Conservation (phyloP, 1,140 invertebrate genomes). For the Ditylenchus dipsaci region DNA sequence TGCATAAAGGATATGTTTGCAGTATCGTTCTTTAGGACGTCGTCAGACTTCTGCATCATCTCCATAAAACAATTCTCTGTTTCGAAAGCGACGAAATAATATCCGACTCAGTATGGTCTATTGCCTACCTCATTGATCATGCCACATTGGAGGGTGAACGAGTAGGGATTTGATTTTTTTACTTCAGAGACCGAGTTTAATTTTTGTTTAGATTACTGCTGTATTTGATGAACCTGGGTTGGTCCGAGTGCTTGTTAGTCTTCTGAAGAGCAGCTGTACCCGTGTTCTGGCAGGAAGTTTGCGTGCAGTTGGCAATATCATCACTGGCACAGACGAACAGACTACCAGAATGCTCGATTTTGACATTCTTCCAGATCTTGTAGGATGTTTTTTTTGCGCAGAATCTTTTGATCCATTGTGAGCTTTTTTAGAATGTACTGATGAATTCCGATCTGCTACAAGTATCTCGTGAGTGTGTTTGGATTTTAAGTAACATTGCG, state of each 20-base stretch:
- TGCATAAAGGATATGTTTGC: too few species aligned
- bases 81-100: conserved; percentile 21
- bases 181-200: too few species aligned
- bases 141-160: conserved; percentile 15
- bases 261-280: conserved; percentile 17
- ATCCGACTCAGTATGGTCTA: conserved; percentile 24
- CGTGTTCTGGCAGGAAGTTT: not conserved
- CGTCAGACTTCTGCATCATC: conserved; percentile 3
- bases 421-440: conserved; percentile 14
- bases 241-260: conserved; percentile 5
- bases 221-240: conserved; percentile 15
- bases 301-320: conserved; percentile 15
- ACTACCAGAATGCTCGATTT: conserved; percentile 20
- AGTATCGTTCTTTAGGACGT: conserved; percentile 15
- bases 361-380: conserved; percentile 17
- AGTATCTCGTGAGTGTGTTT: conserved; percentile 18
- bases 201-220: conserved; percentile 23
- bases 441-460: conserved; percentile 18
- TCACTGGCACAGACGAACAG: conserved; percentile 27
- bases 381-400: conserved; percentile 6
- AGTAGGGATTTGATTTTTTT: too few species aligned
- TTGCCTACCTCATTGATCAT: conserved; percentile 25
- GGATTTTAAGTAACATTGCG: conserved; percentile 28
- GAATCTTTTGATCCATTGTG: not conserved
- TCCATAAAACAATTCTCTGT: conserved; percentile 10